These are phyloP conservation scores for Pissodes strobi DNA, from an alignment of 1,140 invertebrate genomes.

Conservation along the genomic window DNA sequence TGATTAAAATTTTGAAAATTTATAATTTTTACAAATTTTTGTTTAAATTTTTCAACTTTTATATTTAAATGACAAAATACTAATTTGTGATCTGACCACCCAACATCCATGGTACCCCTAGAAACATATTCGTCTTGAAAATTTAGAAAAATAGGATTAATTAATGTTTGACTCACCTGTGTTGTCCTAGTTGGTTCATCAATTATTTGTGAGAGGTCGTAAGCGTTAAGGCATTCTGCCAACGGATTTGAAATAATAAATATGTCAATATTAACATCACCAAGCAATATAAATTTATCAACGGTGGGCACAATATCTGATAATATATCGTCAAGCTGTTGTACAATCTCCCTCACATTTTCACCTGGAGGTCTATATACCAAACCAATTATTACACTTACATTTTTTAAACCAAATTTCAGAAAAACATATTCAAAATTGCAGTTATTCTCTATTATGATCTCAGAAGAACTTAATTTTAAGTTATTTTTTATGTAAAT, in stretches of 20 bases:
- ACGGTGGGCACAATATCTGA: background rate
- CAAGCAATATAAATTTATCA: background rate
- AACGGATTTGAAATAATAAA: background rate
- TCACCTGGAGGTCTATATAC: background rate
- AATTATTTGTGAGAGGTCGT: background rate
- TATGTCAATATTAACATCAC: background rate
- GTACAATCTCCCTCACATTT: background rate
- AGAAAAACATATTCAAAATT: too few relatives aligned
- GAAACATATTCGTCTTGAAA: background rate
- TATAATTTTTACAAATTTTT: background rate
- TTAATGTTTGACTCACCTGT: background rate
- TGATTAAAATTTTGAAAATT: too few relatives aligned
- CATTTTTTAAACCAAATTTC: too few relatives aligned
- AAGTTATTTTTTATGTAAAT: background rate
- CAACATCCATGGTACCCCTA: background rate
- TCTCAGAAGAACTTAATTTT: too few relatives aligned
- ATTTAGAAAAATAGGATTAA: background rate
- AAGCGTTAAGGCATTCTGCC: background rate
- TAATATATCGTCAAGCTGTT: background rate
- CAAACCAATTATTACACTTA: background rate
- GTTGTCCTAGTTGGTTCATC: too few relatives aligned
- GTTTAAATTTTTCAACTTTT: background rate
- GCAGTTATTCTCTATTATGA: too few relatives aligned
- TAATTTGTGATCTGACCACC: too few relatives aligned
- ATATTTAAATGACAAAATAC: background rate